Base-by-base conservation (phyloP, 2,113 vertebrate species). In the Centropristis striata region DNA sequence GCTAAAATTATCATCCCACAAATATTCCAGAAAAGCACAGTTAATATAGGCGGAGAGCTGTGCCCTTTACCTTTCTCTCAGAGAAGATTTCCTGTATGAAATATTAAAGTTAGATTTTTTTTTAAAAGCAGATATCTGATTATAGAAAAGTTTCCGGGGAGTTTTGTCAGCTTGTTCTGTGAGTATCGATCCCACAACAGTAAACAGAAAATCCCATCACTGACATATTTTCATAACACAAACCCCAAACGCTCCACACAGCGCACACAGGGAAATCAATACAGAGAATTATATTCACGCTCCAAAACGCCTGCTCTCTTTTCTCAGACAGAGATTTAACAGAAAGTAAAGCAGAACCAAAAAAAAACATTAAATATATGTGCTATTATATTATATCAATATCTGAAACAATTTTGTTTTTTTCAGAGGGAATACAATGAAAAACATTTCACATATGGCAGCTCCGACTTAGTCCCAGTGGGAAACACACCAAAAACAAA, bases 101-200 rank as follows among this genome's bases (percentile, higher is more conserved):
- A 65, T 36, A 55, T 27, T n/a, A 21, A 76, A 53, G 25, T 67
- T 66, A 28, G 32, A 14, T 23, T 42, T 66, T 55, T 47, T 71
- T 78, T 47, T 44, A 13, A 13, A 61, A 25, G n/a, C 16, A 18
- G 27, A 67, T 84, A 75, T 74, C 75, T 54, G 72, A 81, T 83
- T 75, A 85, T 9, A 70, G 76, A 64, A 71, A 80, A 61, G 72
- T 85, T 88, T 85, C 67, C n/a, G 8, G 44, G 55, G 71, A 90
- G 69, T 84, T 79, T 83, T 81, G 86, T 83, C 78, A 76, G 84
- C 66, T 65, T 75, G 71, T 82, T 90, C 54, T 65, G 44, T 36
- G 71, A 78, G 77, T 92, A 92, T 90, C 81, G 91, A 92, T 93
- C 57, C 54, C 70, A 81, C 64, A 63, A 57, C 80, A 87, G 78